Base-by-base conservation (phyloP, 2,888 invertebrate species). In the Eretmocerus hayati region DNA sequence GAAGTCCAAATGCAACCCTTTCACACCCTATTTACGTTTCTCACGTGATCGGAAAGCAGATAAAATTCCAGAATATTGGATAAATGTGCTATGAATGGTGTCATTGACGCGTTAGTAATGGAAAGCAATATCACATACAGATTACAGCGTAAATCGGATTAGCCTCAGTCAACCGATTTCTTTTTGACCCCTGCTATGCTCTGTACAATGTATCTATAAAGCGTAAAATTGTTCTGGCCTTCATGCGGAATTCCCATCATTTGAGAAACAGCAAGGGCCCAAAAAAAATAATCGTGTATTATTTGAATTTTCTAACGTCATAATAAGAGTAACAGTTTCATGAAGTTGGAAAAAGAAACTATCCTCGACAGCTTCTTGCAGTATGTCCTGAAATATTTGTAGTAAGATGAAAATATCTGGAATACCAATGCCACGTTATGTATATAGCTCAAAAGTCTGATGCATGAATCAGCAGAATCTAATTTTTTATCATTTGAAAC, bases 281-380 rank as follows among this genome's bases (percentile, higher is more conserved):
- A n/a, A n/a, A n/a, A n/a, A n/a, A n/a, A n/a, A n/a, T n/a, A n/a
- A n/a, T n/a, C n/a, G n/a, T n/a, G n/a, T n/a, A n/a, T n/a, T n/a
- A n/a, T n/a, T n/a, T n/a, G n/a, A n/a, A n/a, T n/a, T n/a, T n/a
- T n/a, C n/a, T n/a, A n/a, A n/a, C n/a, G n/a, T n/a, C n/a, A n/a
- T n/a, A n/a, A n/a, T n/a, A n/a, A n/a, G n/a, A n/a, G n/a, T n/a
- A n/a, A n/a, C 42, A 48, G 59, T 53, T 47, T 47, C 62, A 64
- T 65, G 63, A 66, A 66, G 62, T 64, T 65, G 64, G 61, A 65
- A 64, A 65, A 64, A 56, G 47, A 48, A 19, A 37, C 54, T 57
- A 54, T 59, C 56, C 52, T 42, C 38, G 39, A 38, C 45, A 42
- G n/a, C n/a, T n/a, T n/a, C n/a, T n/a, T n/a, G n/a, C n/a, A n/a